Evolutionary conservation across 2,113 vertebrate species (phyloP), one percentile per base, ranked within the genome.

Genomic region (Myrmecophaga tridactyla): DNA sequence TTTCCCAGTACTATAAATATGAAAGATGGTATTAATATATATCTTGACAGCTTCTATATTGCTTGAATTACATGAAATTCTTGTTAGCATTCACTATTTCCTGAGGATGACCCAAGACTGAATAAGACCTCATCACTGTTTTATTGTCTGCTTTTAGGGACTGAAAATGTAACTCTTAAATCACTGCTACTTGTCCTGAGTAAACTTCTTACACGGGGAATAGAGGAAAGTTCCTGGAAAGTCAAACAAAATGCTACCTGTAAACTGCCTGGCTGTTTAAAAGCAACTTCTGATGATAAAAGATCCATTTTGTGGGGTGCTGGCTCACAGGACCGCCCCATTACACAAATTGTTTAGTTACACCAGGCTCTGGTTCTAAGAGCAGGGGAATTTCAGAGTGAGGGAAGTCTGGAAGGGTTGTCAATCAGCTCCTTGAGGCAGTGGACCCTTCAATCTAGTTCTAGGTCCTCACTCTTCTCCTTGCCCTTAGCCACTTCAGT

Each of bases 41-140:
- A 67, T 78, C 23, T 65, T 48, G 69, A 80, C 18, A 94, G 51
- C 86, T 92, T 94, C 90, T 51, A 6, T 92, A 77, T 62, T 93
- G 72, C 80, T 86, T 94, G 53, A 77, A 87, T 95, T 89, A 48
- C 29, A 77, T 85, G 36, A 87, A 48, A 75, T 94, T 69, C 62
- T 93, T 97, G 41, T 81, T 95, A 87, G 56, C 53, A 89, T 62
- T 96, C 62, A 56, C 73, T 96, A 34, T 94, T 91, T 96, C 80
- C 77, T 93, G 65, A 84, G 73, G 80, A 93, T 93, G 78, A 97
- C 80, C 75, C 29, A 53, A 46, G 86, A 94, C 77, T 92, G 83
- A 94, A 89, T 76, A 89, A 96, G 89, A 94, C 29, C 69, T 92
- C 65, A 94, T 96, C 83, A 95, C 73, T 87, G 39, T 94, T 97